Conservation (phyloP, 1,140 invertebrate genomes). For the Orius laevigatus region DNA sequence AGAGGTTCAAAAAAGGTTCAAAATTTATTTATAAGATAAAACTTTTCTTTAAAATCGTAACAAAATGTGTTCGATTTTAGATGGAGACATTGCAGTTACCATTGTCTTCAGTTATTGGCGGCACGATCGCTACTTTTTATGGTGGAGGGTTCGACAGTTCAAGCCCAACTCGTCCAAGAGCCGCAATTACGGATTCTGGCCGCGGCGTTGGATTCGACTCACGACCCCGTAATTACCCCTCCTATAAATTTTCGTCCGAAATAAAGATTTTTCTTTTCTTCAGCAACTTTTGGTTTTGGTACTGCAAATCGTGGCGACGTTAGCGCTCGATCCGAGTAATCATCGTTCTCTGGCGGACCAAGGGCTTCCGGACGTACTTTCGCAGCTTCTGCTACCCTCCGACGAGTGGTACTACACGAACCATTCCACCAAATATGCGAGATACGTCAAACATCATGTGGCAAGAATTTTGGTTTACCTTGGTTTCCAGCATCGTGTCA, state of each 20-base stretch:
- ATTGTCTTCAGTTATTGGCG: constrained; percentile 49
- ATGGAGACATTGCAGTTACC: constrained; percentile 44
- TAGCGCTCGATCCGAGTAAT: constrained; percentile 39
- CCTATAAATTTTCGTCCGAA: background rate
- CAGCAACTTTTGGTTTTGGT: constrained; percentile 52
- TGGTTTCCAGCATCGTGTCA: constrained; percentile 31
- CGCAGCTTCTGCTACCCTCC: constrained; percentile 49
- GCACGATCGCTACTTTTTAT: constrained; percentile 45
- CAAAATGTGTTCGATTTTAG: constrained; percentile 24
- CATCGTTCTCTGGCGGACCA: constrained; percentile 39
- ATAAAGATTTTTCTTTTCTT: constrained; percentile 8
- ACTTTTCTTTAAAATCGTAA: too few relatives aligned
- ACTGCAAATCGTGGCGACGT: constrained; percentile 44
- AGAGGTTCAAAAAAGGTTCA: too few relatives aligned
- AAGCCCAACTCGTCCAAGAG: constrained; percentile 34
- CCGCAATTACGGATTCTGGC: constrained; percentile 39
- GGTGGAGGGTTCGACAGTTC: constrained; percentile 37
- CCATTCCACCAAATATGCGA: constrained; percentile 50
- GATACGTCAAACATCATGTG: constrained; percentile 54
- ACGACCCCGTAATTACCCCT: constrained; percentile 37
- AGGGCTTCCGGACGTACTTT: constrained; percentile 45
- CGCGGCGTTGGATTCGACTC: constrained; percentile 43
- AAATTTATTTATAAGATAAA: too few relatives aligned
- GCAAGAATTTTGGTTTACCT: constrained; percentile 43
- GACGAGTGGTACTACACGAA: constrained; percentile 61